Conservation (phyloP, 2,797 vertebrate species). For the Enteromius fasciolatus region DNA sequence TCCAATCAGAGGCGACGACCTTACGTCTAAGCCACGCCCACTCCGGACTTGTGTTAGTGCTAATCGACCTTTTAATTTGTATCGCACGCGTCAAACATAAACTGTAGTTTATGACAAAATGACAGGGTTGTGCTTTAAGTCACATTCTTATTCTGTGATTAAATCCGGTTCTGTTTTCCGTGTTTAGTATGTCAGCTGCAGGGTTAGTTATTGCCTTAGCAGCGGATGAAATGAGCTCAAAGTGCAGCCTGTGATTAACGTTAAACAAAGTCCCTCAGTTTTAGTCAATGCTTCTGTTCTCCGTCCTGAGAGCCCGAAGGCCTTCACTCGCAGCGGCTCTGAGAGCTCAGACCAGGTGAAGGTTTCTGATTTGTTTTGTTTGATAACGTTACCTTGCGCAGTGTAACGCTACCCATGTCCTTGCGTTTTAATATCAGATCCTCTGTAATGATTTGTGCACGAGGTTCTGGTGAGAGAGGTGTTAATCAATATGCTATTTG, state of each 20-base stretch:
- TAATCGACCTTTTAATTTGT: neutral
- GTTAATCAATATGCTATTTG: neutral
- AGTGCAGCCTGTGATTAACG: neutral
- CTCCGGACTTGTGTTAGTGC: neutral
- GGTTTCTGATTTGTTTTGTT: neutral
- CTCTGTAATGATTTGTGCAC: neutral
- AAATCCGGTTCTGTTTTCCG: neutral
- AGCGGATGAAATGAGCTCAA: neutral
- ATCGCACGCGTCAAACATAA: neutral
- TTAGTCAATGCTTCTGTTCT: neutral
- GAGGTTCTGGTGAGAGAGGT: neutral
- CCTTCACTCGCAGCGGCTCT: neutral
- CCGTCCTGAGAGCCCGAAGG: neutral
- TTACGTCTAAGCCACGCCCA: neutral
- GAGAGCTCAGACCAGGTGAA: conserved; percentile 22
- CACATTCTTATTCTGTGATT: neutral
- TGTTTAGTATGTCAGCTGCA: conserved; percentile 16
- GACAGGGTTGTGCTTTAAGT: neutral
- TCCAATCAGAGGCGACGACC: neutral
- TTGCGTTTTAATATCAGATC: neutral
- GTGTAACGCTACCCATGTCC: neutral
- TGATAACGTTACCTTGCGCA: no score
- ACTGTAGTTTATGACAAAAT: neutral
- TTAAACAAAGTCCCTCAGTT: neutral
- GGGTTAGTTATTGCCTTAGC: neutral